phyloP scores from a whole-genome alignment of 2,888 invertebrate genomes.

The Coelinius sp. region DNA sequence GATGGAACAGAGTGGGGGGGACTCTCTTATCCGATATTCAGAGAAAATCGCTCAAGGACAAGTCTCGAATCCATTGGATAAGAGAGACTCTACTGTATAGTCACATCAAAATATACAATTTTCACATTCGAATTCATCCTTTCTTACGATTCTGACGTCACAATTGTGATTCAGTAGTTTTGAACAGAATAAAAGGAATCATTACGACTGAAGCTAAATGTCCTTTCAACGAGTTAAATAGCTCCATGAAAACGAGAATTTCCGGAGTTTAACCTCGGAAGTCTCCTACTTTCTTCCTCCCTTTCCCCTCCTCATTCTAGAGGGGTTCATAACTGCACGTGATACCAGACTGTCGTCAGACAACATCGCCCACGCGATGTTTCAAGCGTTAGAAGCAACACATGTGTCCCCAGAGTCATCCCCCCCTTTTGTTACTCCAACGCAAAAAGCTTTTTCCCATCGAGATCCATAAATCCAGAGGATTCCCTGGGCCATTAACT shows the following conservation, averaged over 20 bases:
- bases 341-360: constrained; percentile 31
- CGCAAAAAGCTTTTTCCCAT: constrained; percentile 22
- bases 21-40: no score
- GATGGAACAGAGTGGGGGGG: no score
- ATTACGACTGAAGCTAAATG: not conserved
- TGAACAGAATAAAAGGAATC: not conserved
- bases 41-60: no score
- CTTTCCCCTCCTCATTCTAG: constrained; percentile 10
- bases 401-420: constrained; percentile 6
- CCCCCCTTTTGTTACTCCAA: not conserved
- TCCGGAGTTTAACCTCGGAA: constrained; percentile 35
- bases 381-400: not conserved
- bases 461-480: not conserved
- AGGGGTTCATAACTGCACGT: constrained; percentile 3
- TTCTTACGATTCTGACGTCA: no score
- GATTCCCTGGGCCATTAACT: not conserved
- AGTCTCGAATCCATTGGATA: no score
- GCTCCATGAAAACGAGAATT: constrained; percentile 23
- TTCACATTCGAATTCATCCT: no score
- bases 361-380: constrained; percentile 26
- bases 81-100: no score
- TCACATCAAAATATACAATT: no score
- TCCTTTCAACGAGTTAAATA: not conserved
- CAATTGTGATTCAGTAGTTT: no score
- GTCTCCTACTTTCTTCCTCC: not conserved